These are phyloP conservation scores for Timandra comae DNA, from an alignment of 2,888 invertebrate genomes.

Conservation along the genomic window DNA sequence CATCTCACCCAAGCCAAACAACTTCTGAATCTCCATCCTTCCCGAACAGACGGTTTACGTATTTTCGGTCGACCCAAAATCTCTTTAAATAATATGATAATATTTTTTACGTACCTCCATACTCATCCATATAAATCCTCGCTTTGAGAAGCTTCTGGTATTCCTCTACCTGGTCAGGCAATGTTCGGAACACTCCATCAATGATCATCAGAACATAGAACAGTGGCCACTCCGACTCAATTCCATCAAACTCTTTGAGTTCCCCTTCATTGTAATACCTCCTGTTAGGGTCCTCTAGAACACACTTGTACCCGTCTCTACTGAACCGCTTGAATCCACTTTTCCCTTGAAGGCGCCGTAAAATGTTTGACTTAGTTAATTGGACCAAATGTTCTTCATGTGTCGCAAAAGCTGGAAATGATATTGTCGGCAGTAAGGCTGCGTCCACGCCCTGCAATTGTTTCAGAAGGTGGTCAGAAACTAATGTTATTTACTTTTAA, in stretches of 20 bases:
- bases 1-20: no score
- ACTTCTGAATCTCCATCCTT: no score
- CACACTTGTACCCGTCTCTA: slow-evolving; percentile 95
- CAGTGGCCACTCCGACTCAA: slow-evolving; percentile 99
- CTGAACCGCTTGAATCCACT: slow-evolving; percentile 96
- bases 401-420: slow-evolving; percentile 98
- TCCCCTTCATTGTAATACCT: slow-evolving; percentile 93
- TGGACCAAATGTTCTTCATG: slow-evolving; percentile 94
- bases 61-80: no score
- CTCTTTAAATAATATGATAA: no score
- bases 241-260: slow-evolving; percentile 95
- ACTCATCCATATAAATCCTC: slow-evolving; percentile 86
- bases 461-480: no score
- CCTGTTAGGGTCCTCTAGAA: slow-evolving; percentile 86
- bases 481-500: no score
- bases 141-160: slow-evolving; percentile 91
- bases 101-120: slow-evolving; percentile 86
- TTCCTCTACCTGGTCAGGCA: slow-evolving; percentile 93
- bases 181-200: slow-evolving; percentile 92
- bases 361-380: slow-evolving; percentile 90
- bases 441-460: slow-evolving; percentile 93
- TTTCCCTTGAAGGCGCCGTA: slow-evolving; percentile 88
- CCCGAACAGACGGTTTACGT: no score
- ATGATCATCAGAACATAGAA: slow-evolving; percentile 97
- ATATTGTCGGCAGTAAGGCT: slow-evolving; percentile 93